Evolutionary conservation across 2,797 vertebrate genomes (phyloP), one percentile per base, ranked within the genome.

Genomic region (Mormyrops boulengeri): DNA sequence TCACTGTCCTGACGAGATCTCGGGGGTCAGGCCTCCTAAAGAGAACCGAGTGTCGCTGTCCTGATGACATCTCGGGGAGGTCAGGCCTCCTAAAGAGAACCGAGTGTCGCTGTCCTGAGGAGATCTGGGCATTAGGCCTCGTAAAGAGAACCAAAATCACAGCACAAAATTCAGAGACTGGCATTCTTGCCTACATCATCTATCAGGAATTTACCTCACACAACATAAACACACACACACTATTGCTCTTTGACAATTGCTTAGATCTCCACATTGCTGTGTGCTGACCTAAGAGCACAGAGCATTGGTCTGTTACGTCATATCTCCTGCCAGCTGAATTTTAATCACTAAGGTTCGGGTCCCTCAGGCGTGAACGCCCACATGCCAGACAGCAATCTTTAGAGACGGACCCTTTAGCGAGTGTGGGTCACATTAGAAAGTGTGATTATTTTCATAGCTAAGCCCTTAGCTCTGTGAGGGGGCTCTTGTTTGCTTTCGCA

Each of bases 191-290:
- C 49, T 55, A 47, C 53, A 34, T 87, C 14, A 4, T 38, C 85
- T 34, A 85, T 3, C n/a, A 38, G 55, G 49, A 55, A 19, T 17
- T 57, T 55, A 60, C 26, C 50, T 73, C 85, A 87, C 89, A 47
- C 17, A 89, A 62, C 6, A 89, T 26, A 62, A 60, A 87, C 80
- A 89, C 82, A 96, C 95, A 96, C 92, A 95, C 95, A 96, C 95
- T 96, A 95, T 96, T 95, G 96, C 95, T 95, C 94, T 97, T 96
- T 95, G 96, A 95, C 96, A 96, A 96, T 95, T 96, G 96, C 95
- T 97, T 96, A 96, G 96, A 96, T 96, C 96, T 96, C 95, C 93
- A 94, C 95, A 97, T 98, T 96, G 94, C 96, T 97, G 93, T 92
- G 93, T 94, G 95, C 94, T 98, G 97, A 98, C 97, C 97, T 98